These are phyloP conservation scores for Cryptops parisi DNA, from an alignment of 2,888 invertebrate species.

Conservation along the genomic window DNA sequence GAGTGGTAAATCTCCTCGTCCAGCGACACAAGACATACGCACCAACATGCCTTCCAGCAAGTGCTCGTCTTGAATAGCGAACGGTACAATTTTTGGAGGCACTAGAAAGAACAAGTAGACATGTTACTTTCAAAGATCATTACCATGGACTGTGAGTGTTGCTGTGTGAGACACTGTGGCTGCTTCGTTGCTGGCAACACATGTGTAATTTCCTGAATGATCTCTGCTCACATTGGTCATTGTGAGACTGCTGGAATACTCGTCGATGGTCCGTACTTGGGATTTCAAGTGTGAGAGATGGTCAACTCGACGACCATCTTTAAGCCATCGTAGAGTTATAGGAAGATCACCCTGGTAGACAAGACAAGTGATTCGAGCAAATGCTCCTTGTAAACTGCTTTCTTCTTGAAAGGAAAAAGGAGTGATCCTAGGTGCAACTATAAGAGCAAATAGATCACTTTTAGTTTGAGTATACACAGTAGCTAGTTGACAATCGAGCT, in stretches of 20 bases:
- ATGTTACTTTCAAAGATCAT: too few species aligned
- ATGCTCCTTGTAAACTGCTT: neutral
- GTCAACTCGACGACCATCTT: neutral
- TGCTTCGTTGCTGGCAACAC: neutral
- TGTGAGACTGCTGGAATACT: neutral
- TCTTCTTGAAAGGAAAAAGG: neutral
- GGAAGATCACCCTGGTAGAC: neutral
- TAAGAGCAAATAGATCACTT: neutral
- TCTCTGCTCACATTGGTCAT: neutral
- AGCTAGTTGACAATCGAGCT: too few species aligned
- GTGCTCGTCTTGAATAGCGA: neutral
- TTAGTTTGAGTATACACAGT: too few species aligned
- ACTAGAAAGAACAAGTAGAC: neutral
- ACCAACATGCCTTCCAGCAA: neutral
- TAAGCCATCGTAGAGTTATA: neutral
- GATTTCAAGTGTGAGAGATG: too few species aligned
- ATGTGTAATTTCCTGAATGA: neutral
- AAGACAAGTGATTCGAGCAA: neutral
- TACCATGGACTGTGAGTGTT: neutral
- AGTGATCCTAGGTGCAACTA: neutral
- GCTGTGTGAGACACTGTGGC: neutral
- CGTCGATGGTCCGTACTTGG: neutral
- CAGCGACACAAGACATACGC: too few species aligned
- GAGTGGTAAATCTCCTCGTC: too few species aligned
- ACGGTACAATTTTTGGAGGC: neutral